phyloP scores from a whole-genome alignment of 2,797 vertebrate genomes.

The Pterois miles region DNA sequence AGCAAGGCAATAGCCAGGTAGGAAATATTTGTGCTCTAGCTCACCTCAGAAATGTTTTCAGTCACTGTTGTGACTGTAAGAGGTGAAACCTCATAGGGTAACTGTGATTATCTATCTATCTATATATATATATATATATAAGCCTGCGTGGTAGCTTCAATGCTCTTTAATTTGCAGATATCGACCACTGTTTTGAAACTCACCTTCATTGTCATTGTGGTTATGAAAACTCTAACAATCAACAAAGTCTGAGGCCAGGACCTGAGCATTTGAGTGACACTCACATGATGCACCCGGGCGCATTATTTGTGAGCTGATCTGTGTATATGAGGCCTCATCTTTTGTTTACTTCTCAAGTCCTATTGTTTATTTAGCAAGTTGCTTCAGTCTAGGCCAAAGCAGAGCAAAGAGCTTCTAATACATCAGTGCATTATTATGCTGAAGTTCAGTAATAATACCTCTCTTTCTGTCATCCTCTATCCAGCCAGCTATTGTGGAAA shows the following conservation, averaged over 20 bases:
- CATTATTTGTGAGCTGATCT: not conserved
- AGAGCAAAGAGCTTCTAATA: constrained; percentile 55
- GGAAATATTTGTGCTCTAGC: not conserved
- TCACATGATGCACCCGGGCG: not conserved
- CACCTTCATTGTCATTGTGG: not conserved
- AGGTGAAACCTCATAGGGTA: not conserved
- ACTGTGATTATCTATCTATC: not conserved
- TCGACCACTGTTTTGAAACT: not conserved
- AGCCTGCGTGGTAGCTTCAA: not conserved
- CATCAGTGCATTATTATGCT: constrained; percentile 62
- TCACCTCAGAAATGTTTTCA: not conserved
- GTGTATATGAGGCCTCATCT: not conserved
- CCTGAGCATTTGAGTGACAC: not conserved
- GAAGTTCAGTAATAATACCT: constrained; percentile 87
- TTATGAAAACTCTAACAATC: not conserved
- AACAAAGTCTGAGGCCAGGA: not conserved
- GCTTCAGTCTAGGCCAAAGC: constrained; percentile 57
- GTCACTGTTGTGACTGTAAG: not conserved
- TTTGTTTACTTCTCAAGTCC: not conserved
- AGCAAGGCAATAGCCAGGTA: not conserved
- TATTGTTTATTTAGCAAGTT: constrained; percentile 2
- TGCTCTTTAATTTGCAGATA: not conserved
- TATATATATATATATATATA: too few species aligned
- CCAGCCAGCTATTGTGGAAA: constrained; percentile 89
- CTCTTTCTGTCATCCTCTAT: constrained; percentile 95